Base-by-base conservation (phyloP, 2,888 invertebrate genomes). In the Trachelus troglodyta region DNA sequence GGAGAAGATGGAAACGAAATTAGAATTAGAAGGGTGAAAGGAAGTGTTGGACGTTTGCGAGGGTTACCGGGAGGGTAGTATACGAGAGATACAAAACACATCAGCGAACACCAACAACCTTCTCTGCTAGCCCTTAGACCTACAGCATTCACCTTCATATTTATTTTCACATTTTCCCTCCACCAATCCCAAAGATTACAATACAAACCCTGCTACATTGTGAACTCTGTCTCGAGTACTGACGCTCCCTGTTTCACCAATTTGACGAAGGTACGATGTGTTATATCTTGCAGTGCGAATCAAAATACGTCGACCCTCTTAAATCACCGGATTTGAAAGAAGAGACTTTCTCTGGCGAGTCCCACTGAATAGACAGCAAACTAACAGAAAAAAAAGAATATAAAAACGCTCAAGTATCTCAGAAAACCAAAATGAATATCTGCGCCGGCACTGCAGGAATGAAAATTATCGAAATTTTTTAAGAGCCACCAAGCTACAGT, bases 221-320 rank as follows among this genome's bases (percentile, higher is more conserved):
- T n/a, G 23, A 71, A 33, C 71, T 71, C 9, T 9, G 71, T 31
- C 31, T 34, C 33, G 71, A 71, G 71, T 12, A 71, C 71, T 31
- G 71, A 31, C 33, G 33, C 12, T 34, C 71, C 31, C 71, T 71
- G 71, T 71, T n/a, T 71, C 31, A 34, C 12, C 33, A 34, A 15
- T 12, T 34, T 71, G 71, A 71, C 71, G 71, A 71, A 71, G 71
- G 71, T 71, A 34, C 31, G 71, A 71, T 34, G 71, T 33, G 31
- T 71, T 71, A 31, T 71, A 71, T 31, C 4, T 12, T 23, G 12
- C 12, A 31, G 71, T 12, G 15, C 12, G 31, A 9, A 71, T 71
- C 71, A 71, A 33, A 71, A 34, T 34, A 15, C 71, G 33, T 34
- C 56, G 56, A 56, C 23, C 40, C 40, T 40, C 15, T 40, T 40